These are phyloP conservation scores for Pachycephus smyrnensis DNA, from an alignment of 2,888 invertebrate genomes.

Conservation along the genomic window DNA sequence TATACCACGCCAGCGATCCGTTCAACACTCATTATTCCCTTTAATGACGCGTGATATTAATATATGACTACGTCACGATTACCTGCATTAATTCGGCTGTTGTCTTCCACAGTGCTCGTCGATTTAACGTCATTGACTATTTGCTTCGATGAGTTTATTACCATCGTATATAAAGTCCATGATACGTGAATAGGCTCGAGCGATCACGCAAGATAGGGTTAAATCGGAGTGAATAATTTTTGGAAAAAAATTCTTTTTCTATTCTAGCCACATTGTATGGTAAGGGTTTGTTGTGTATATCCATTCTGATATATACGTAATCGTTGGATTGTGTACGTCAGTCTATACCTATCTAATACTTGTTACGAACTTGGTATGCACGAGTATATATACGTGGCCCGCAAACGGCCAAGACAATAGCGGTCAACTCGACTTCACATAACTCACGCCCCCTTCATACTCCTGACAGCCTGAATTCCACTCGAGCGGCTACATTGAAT, in stretches of 20 bases:
- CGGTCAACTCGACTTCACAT: slow-evolving; percentile 24
- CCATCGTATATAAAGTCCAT: background rate
- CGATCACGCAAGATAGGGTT: background rate
- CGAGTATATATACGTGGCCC: slow-evolving; percentile 7
- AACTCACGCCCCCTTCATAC: slow-evolving; percentile 21
- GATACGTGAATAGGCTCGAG: background rate
- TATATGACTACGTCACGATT: slow-evolving; percentile 12
- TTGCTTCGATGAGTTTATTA: slow-evolving; percentile 20
- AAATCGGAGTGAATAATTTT: background rate
- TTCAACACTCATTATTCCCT: slow-evolving; percentile 10
- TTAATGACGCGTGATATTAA: slow-evolving; percentile 26
- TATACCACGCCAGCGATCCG: background rate
- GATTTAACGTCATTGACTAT: slow-evolving; percentile 17
- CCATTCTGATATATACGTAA: background rate
- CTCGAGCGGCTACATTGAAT: slow-evolving; percentile 21
- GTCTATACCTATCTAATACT: background rate
- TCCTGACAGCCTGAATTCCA: slow-evolving; percentile 24
- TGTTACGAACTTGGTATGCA: background rate
- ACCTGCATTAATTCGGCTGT: slow-evolving; percentile 19
- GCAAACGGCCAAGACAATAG: slow-evolving; percentile 23
- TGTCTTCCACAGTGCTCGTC: slow-evolving; percentile 9
- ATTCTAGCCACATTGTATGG: background rate
- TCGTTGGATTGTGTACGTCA: background rate
- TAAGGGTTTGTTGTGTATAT: background rate
- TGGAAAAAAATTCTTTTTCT: background rate